Evolutionary conservation across 2,797 vertebrate species (phyloP).

Genomic region (Gobionotothen gibberifrons): DNA sequence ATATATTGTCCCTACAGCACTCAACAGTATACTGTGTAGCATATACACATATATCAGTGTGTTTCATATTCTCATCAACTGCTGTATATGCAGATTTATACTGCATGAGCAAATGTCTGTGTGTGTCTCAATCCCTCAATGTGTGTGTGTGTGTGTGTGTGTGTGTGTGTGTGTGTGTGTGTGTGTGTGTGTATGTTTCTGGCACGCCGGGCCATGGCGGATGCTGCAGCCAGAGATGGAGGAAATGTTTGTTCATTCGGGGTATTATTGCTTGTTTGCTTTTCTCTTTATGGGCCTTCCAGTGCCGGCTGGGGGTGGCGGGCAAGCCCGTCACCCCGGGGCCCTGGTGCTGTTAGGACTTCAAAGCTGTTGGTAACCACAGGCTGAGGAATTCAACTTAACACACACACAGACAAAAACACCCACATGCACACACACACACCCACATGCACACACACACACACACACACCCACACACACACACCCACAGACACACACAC

Average conservation of each 20-base stretch:
- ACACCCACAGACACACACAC: no score
- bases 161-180: slow-evolving; percentile 1
- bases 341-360: slow-evolving; percentile 75
- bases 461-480: neutral
- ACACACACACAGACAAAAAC: slow-evolving; percentile 50
- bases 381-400: slow-evolving; percentile 84
- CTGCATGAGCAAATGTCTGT: slow-evolving; percentile 17
- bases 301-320: slow-evolving; percentile 63
- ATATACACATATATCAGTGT: neutral
- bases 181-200: slow-evolving; percentile 31
- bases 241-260: slow-evolving; percentile 77
- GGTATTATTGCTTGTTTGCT: slow-evolving; percentile 83
- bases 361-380: slow-evolving; percentile 85
- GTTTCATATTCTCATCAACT: neutral
- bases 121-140: slow-evolving; percentile 11
- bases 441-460: slow-evolving; percentile 16
- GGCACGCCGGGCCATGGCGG: slow-evolving; percentile 31
- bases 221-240: slow-evolving; percentile 75
- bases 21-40: neutral
- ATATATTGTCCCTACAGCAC: no score
- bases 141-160: slow-evolving; percentile 9
- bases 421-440: slow-evolving; percentile 20
- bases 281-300: slow-evolving; percentile 81
- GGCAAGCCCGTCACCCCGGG: slow-evolving; percentile 68
- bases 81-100: slow-evolving; percentile 4